A percentile compares a stretch with the other conserved stretches of the same genome.
Evolutionary conservation across 2,888 invertebrate species (phyloP).

Genomic region (Matsumyia berberina): DNA sequence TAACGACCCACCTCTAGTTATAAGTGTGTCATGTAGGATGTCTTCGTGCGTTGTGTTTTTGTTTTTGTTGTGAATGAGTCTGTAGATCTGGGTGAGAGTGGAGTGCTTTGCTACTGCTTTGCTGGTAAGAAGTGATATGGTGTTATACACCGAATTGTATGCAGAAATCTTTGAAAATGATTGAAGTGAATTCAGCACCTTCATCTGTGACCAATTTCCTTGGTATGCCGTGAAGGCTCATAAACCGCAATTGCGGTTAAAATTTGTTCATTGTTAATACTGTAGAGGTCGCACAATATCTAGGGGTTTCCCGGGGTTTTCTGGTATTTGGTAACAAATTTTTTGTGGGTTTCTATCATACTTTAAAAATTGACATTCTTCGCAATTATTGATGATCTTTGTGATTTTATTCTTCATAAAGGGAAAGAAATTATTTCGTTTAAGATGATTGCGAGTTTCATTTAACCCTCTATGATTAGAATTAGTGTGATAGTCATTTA

Average conservation of each 20-base stretch:
- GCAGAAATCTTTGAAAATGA: constrained; percentile 5
- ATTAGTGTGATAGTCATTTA: neutral
- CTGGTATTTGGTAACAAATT: too few relatives aligned
- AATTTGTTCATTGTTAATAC: too few relatives aligned
- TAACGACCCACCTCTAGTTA: too few relatives aligned
- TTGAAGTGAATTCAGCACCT: neutral
- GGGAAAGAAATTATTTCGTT: too few relatives aligned
- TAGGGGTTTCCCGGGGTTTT: too few relatives aligned
- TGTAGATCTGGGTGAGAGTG: constrained; percentile 18
- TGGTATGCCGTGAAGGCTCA: neutral
- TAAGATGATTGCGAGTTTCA: too few relatives aligned
- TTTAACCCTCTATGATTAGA: too few relatives aligned
- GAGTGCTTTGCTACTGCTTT: constrained; percentile 22
- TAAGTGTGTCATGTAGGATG: constrained; percentile 16
- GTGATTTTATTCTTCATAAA: too few relatives aligned
- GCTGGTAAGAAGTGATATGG: constrained; percentile 13
- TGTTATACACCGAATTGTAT: constrained; percentile 12
- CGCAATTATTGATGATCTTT: too few relatives aligned
- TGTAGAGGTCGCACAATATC: too few relatives aligned
- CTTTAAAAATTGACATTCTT: too few relatives aligned
- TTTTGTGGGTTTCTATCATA: too few relatives aligned
- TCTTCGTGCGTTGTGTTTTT: constrained; percentile 16
- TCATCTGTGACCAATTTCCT: neutral
- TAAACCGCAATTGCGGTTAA: neutral
- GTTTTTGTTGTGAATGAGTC: constrained; percentile 16